phyloP scores from a whole-genome alignment of 2,113 vertebrate genomes.

The Peromyscus maniculatus region DNA sequence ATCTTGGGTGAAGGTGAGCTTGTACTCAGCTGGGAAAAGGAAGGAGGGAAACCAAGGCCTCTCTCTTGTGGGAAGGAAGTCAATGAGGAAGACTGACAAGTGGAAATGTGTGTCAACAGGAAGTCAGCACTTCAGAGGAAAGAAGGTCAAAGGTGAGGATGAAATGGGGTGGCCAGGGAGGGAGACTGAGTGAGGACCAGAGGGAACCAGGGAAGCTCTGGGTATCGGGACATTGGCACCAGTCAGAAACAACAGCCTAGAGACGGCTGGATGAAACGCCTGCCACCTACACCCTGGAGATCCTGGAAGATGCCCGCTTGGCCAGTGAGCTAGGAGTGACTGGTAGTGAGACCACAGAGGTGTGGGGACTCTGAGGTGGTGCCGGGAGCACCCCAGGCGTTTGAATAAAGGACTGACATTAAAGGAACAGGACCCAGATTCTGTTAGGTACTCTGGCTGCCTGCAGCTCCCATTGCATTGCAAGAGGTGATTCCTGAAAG shows the following conservation, averaged over 20 bases:
- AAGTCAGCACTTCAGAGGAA: neutral
- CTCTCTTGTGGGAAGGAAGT: neutral
- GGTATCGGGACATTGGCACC: too few relatives aligned
- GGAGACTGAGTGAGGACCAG: neutral
- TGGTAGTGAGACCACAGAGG: neutral
- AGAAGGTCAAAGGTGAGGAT: neutral
- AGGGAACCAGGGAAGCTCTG: neutral
- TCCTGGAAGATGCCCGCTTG: neutral
- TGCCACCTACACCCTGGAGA: neutral
- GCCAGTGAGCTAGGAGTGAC: fast-evolving
- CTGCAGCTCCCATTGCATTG: fast-evolving
- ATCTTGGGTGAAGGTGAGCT: neutral
- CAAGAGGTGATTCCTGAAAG: fast-evolving
- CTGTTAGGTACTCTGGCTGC: neutral
- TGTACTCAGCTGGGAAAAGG: neutral
- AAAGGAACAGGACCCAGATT: neutral
- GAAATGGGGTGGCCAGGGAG: neutral
- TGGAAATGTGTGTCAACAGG: too few relatives aligned
- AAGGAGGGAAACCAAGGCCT: neutral
- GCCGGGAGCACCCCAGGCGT: neutral
- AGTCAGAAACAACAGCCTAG: neutral
- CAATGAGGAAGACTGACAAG: neutral
- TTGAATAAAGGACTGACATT: neutral
- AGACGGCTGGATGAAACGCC: neutral
- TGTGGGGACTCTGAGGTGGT: neutral